Percentiles rank a stretch among this genome's conserved stretches.
Evolutionary conservation across 2,888 invertebrate genomes (phyloP).

Genomic region (Ophion slaviceki): DNA sequence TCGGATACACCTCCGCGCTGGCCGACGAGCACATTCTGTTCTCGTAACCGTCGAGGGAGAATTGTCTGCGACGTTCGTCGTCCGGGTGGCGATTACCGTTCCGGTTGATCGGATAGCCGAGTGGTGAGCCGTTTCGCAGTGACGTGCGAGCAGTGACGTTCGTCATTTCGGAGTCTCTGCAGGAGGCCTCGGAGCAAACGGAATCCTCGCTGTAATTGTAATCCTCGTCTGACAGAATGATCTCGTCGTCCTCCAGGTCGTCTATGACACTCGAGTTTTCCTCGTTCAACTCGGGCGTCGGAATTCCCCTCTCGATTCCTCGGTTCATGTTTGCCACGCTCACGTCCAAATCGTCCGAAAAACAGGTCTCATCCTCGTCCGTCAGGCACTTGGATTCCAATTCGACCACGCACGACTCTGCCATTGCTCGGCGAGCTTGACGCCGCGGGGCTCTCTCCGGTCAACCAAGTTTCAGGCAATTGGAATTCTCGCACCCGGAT

Average conservation of each 20-base stretch:
- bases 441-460: background rate
- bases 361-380: conserved; percentile 46
- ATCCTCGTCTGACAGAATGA: conserved; percentile 68
- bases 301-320: conserved; percentile 60
- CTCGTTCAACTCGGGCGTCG: conserved; percentile 63
- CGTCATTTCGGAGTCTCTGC: conserved; percentile 71
- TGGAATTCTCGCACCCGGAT: background rate
- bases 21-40: conserved; percentile 54
- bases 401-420: conserved; percentile 26
- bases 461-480: background rate
- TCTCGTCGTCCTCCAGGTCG: conserved; percentile 23
- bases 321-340: conserved; percentile 64
- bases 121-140: conserved; percentile 64
- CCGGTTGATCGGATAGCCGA: conserved; percentile 31
- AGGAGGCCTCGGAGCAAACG: conserved; percentile 74
- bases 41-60: conserved; percentile 28
- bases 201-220: conserved; percentile 75
- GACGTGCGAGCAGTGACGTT: conserved; percentile 71
- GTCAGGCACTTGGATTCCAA: conserved; percentile 27
- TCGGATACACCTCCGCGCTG: conserved; percentile 50
- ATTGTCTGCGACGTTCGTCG: conserved; percentile 8
- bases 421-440: conserved; percentile 31
- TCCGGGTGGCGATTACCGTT: conserved; percentile 12
- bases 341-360: conserved; percentile 62
- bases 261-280: conserved; percentile 36